phyloP scores from a whole-genome alignment of 2,797 vertebrate genomes.

The Oryzias sinensis region DNA sequence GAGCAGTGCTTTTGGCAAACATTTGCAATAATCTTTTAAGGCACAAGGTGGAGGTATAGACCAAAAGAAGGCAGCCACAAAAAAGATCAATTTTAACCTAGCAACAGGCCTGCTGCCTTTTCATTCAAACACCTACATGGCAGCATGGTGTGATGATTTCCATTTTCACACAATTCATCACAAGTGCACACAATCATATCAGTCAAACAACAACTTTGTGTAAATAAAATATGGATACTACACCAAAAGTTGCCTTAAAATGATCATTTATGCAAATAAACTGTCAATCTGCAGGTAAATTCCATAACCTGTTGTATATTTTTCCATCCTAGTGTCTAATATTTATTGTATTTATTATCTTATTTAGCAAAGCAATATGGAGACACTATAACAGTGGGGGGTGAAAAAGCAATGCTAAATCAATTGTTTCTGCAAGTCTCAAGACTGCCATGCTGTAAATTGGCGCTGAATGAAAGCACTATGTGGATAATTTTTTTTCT shows the following conservation, averaged over 20 bases:
- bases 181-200: conserved; percentile 24
- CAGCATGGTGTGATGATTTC: conserved; percentile 41
- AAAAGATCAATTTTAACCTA: conserved; percentile 52
- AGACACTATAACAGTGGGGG: neutral
- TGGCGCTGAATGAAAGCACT: conserved; percentile 67
- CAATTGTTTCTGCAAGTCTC: conserved; percentile 75
- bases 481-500: conserved; percentile 45
- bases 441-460: conserved; percentile 75
- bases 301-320: no score
- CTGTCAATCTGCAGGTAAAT: no score
- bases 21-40: neutral
- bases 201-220: no score
- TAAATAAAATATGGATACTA: no score
- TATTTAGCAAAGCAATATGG: conserved; percentile 40
- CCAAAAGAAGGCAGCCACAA: conserved; percentile 8
- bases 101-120: conserved; percentile 66
- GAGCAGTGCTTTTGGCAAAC: neutral
- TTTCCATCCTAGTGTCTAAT: no score
- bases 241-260: no score
- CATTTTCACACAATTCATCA: conserved; percentile 59
- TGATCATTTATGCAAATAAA: no score
- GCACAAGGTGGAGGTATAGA: conserved; percentile 53
- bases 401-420: conserved; percentile 64
- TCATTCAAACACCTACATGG: conserved; percentile 69
- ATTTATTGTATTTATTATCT: no score